Conservation (phyloP, 2,888 invertebrate species). For the Salpingus planirostris region DNA sequence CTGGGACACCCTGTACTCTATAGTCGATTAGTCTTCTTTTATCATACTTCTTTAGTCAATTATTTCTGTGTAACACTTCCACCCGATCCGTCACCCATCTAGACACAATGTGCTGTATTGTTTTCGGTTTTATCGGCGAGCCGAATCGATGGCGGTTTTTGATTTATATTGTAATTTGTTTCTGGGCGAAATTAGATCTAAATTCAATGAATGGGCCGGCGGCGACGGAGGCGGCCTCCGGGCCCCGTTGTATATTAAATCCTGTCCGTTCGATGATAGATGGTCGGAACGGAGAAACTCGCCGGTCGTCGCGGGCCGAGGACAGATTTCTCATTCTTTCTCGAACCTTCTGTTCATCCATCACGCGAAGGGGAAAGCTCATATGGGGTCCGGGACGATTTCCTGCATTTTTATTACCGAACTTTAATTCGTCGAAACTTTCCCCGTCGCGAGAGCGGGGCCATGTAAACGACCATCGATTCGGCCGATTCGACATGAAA, state of each 20-base stretch:
- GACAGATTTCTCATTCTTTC: constrained; percentile 28
- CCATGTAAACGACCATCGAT: constrained; percentile 19
- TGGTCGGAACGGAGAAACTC: constrained; percentile 26
- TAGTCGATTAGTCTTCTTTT: too few species aligned
- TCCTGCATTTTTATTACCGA: constrained; percentile 27
- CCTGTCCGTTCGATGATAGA: constrained; percentile 34
- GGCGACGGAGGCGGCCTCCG: constrained; percentile 7
- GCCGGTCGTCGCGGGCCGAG: constrained; percentile 17
- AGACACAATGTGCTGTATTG: too few species aligned
- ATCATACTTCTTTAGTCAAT: too few species aligned
- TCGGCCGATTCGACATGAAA: constrained; percentile 22
- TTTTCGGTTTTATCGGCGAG: too few species aligned
- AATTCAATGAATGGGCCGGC: constrained; percentile 14
- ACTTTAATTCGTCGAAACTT: constrained; percentile 25
- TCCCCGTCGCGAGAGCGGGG: constrained; percentile 10
- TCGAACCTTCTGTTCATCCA: constrained; percentile 31
- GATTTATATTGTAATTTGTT: constrained; percentile 16
- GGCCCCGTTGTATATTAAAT: constrained; percentile 34
- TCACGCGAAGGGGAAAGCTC: constrained; percentile 27
- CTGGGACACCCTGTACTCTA: too few species aligned
- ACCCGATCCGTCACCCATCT: too few species aligned
- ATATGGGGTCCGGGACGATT: constrained; percentile 19
- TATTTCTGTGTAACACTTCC: too few species aligned
- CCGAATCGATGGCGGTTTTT: constrained; percentile 16
- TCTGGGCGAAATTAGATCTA: constrained; percentile 9